These are phyloP conservation scores for Rhagophthalmus giganteus DNA, from an alignment of 2,888 invertebrate species.

Conservation along the genomic window DNA sequence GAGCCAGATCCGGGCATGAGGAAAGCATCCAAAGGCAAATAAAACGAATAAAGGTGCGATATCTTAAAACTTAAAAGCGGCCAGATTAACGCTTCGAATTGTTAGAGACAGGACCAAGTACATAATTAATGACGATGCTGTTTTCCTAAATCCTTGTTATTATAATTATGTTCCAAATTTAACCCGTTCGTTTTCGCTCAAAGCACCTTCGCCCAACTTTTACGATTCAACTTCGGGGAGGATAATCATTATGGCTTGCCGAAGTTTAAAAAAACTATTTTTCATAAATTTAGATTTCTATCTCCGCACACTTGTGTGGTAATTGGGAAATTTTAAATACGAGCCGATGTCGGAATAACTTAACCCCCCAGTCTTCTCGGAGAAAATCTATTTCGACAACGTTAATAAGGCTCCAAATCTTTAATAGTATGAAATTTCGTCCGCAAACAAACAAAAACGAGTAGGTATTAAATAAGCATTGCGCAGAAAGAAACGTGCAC, in stretches of 20 bases:
- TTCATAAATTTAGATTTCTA: no score
- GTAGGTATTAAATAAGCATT: no score
- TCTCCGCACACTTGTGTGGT: no score
- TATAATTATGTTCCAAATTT: conserved; percentile 22
- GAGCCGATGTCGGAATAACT: no score
- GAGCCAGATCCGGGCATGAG: conserved; percentile 21
- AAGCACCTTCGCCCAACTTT: conserved; percentile 9
- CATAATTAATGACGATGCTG: conserved; percentile 20
- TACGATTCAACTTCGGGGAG: conserved; percentile 10
- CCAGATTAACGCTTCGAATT: conserved; percentile 15
- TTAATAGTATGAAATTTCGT: no score
- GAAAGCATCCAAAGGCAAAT: conserved; percentile 19
- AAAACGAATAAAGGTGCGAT: conserved; percentile 25
- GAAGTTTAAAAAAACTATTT: no score
- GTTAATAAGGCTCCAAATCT: no score
- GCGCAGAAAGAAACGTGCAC: no score
- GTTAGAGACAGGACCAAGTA: conserved; percentile 14
- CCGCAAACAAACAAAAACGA: no score
- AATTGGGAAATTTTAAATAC: no score
- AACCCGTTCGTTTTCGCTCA: conserved; percentile 3
- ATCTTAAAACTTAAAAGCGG: conserved; percentile 9
- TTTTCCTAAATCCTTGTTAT: conserved; percentile 23
- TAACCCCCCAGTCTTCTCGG: no score
- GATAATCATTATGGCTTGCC: background rate
- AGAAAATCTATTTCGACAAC: no score